Evolutionary conservation across 2,888 invertebrate species (phyloP).

Genomic region (Morpho helenor): DNA sequence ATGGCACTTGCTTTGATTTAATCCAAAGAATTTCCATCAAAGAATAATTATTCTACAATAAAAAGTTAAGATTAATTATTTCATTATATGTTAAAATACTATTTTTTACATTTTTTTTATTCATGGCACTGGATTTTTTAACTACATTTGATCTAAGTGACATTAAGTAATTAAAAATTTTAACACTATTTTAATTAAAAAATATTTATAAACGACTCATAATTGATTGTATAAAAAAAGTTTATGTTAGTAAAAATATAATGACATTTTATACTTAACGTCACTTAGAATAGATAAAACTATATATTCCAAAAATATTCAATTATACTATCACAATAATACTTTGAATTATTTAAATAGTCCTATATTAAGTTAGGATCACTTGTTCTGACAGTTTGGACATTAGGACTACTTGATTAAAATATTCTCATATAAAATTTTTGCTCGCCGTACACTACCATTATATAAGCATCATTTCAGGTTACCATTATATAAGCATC

Average conservation of each 20-base stretch:
- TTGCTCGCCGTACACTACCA: too few species aligned
- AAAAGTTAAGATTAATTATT: conserved; percentile 7
- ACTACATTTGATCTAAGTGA: conserved; percentile 12
- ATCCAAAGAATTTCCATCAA: conserved; percentile 23
- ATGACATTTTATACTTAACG: not conserved
- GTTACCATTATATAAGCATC: too few species aligned
- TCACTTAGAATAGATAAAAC: conserved; percentile 6
- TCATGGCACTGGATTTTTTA: conserved; percentile 50
- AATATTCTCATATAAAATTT: too few species aligned
- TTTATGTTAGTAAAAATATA: too few species aligned
- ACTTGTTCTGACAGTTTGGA: too few species aligned
- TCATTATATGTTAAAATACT: conserved; percentile 25
- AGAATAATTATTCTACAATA: conserved; percentile 3
- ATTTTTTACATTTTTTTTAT: conserved; percentile 37
- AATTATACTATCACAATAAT: conserved; percentile 20
- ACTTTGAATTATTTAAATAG: not conserved
- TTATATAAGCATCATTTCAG: too few species aligned
- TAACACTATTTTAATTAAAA: not conserved
- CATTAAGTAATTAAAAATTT: conserved; percentile 2
- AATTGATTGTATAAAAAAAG: too few species aligned
- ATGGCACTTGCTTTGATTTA: conserved; percentile 64
- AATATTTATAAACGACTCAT: too few species aligned
- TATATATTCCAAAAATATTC: conserved; percentile 8
- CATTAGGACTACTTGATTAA: too few species aligned
- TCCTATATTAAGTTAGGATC: not conserved